A percentile compares a stretch with the other conserved stretches of the same genome.
phyloP scores from a whole-genome alignment of 2,797 vertebrate species.

The Chrysocyon brachyurus region DNA sequence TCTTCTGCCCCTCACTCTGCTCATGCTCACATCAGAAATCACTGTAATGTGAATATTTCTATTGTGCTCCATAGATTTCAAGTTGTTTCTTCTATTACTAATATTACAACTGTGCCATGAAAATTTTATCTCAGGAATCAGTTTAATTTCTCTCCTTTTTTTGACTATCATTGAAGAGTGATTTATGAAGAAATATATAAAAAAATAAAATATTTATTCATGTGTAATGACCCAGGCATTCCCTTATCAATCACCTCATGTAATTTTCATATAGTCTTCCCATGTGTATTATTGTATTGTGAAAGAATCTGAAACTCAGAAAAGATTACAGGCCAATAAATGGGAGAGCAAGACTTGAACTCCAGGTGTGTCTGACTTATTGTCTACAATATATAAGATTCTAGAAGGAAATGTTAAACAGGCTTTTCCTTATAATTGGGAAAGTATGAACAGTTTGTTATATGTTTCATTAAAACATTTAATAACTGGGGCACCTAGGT shows the following conservation, averaged over 20 bases:
- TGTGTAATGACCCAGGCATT: background rate
- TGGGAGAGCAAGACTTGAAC: background rate
- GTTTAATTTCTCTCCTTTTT: background rate
- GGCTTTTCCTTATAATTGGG: background rate
- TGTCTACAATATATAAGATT: background rate
- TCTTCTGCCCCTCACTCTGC: no score
- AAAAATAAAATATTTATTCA: background rate
- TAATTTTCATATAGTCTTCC: background rate
- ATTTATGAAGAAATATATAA: conserved; percentile 7
- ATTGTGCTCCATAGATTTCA: conserved; percentile 1
- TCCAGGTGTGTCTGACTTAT: background rate
- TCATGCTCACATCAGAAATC: background rate
- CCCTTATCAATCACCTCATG: background rate
- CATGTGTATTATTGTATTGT: background rate
- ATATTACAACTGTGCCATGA: background rate
- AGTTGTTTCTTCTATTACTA: background rate
- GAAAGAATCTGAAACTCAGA: conserved; percentile 23
- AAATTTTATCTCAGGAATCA: background rate
- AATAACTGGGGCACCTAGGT: no score
- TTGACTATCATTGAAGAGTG: background rate
- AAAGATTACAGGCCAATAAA: background rate
- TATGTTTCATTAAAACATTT: background rate
- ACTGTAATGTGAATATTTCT: background rate
- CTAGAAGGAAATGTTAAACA: background rate
- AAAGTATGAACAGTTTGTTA: background rate